Percentiles rank a stretch among this genome's conserved stretches.
phyloP scores from a whole-genome alignment of 1,140 invertebrate species.

The Drosophila aff. region DNA sequence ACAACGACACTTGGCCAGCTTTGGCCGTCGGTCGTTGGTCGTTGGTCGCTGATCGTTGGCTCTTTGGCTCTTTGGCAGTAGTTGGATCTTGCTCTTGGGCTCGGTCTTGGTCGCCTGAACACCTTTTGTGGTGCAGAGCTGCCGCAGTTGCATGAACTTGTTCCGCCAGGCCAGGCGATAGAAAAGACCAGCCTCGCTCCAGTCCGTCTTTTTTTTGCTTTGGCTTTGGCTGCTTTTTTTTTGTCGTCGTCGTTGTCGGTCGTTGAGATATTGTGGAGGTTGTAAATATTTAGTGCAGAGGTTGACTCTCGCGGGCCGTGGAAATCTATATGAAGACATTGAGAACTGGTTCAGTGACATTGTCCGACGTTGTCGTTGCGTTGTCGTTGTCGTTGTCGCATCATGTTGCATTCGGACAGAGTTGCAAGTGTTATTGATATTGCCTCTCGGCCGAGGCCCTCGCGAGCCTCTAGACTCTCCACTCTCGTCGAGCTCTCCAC shows the following conservation, averaged over 20 bases:
- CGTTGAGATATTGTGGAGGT: conserved; percentile 83
- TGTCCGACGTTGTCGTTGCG: conserved; percentile 49
- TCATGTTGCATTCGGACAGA: conserved; percentile 76
- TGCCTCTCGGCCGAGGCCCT: conserved; percentile 35
- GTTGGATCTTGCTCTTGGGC: conserved; percentile 34
- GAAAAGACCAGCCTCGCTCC: conserved; percentile 59
- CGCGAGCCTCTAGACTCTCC: background rate
- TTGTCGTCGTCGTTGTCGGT: conserved; percentile 48
- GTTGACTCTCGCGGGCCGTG: conserved; percentile 57
- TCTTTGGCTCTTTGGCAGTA: conserved; percentile 12
- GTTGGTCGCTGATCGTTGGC: conserved; percentile 12
- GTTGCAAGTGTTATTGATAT: conserved; percentile 83
- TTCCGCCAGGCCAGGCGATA: conserved; percentile 69
- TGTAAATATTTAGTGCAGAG: conserved; percentile 84
- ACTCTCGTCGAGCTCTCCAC: background rate
- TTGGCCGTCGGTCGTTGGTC: conserved; percentile 28
- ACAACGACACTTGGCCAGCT: conserved; percentile 79
- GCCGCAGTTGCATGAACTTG: conserved; percentile 77
- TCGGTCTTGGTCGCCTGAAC: conserved; percentile 57
- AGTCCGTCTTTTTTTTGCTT: conserved; percentile 8
- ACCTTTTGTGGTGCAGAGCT: conserved; percentile 59
- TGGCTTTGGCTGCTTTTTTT: background rate
- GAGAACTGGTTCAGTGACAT: conserved; percentile 84
- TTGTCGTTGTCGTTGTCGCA: conserved; percentile 61
- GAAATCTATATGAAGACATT: conserved; percentile 78